A percentile compares a stretch with the other conserved stretches of the same genome.
Evolutionary conservation across 2,113 vertebrate species (phyloP).

Genomic region (Pteronura brasiliensis): DNA sequence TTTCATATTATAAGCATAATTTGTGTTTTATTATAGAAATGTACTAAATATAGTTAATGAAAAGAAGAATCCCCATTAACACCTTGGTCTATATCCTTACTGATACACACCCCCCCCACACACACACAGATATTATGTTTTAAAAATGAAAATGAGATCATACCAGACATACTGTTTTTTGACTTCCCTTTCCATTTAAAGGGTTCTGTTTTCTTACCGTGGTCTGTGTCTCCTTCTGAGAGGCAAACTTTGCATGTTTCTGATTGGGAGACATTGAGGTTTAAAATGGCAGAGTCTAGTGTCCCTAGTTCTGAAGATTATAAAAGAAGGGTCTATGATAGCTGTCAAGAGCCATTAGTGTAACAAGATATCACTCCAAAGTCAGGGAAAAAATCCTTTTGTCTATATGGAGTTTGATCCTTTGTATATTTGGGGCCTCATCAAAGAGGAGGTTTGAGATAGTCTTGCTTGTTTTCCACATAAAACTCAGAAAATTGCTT

Average conservation of each 20-base stretch:
- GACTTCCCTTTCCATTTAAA: not conserved
- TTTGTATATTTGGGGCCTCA: slow-evolving; percentile 58
- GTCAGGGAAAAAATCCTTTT: slow-evolving; percentile 52
- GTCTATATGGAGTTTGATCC: slow-evolving; percentile 61
- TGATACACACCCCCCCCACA: not conserved
- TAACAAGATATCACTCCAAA: slow-evolving; percentile 71
- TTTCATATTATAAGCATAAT: not conserved
- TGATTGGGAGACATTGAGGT: not conserved
- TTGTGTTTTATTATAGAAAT: not conserved
- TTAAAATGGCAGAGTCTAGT: slow-evolving; percentile 36
- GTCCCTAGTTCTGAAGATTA: slow-evolving; percentile 33
- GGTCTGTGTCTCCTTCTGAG: not conserved
- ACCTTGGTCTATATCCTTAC: not conserved
- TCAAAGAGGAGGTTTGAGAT: slow-evolving; percentile 74
- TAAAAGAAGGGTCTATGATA: slow-evolving; percentile 59
- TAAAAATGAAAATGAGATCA: not conserved
- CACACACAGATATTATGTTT: not conserved
- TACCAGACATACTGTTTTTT: not conserved
- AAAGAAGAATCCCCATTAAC: not conserved
- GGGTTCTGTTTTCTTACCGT: not conserved
- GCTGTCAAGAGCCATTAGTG: slow-evolving; percentile 59
- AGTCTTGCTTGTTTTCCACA: slow-evolving; percentile 73
- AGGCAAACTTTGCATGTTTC: not conserved
- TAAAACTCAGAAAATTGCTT: slow-evolving; percentile 78
- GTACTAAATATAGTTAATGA: not conserved